Evolutionary conservation across 2,797 vertebrate genomes (phyloP).

Genomic region (Catharus ustulatus): DNA sequence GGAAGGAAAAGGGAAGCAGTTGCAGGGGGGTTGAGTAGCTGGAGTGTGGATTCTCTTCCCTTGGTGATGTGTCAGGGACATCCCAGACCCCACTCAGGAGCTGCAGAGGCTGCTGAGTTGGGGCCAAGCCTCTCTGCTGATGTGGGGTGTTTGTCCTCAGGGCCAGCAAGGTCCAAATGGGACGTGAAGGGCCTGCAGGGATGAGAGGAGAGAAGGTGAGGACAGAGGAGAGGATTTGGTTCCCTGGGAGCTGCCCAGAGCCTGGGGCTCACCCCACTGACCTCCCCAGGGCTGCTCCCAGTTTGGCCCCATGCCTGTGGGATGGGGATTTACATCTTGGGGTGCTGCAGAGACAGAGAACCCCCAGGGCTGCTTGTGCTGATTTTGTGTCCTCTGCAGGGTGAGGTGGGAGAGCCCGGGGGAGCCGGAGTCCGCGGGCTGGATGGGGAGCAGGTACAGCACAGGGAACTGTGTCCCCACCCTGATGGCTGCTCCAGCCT

Average conservation of each 20-base stretch:
- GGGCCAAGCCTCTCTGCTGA: background rate
- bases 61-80: background rate
- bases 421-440: constrained; percentile 76
- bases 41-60: background rate
- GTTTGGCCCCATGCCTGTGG: background rate
- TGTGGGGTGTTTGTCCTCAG: background rate
- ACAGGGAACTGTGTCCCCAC: background rate
- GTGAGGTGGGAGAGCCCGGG: constrained; percentile 77
- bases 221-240: background rate
- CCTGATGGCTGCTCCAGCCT: background rate
- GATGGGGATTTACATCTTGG: background rate
- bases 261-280: rapidly evolving
- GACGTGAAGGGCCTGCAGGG: constrained; percentile 76
- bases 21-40: background rate
- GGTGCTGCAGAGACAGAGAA: background rate
- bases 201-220: constrained; percentile 84
- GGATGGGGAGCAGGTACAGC: constrained; percentile 84
- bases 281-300: background rate
- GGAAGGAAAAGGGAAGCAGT: background rate
- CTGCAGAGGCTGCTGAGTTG: background rate
- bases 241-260: background rate
- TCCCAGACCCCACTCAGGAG: rapidly evolving
- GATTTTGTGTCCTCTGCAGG: constrained; percentile 69
- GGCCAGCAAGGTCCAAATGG: constrained; percentile 76
- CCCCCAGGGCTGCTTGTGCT: background rate